phyloP scores from a whole-genome alignment of 2,113 vertebrate genomes.

The Rhagologus leucostigma region DNA sequence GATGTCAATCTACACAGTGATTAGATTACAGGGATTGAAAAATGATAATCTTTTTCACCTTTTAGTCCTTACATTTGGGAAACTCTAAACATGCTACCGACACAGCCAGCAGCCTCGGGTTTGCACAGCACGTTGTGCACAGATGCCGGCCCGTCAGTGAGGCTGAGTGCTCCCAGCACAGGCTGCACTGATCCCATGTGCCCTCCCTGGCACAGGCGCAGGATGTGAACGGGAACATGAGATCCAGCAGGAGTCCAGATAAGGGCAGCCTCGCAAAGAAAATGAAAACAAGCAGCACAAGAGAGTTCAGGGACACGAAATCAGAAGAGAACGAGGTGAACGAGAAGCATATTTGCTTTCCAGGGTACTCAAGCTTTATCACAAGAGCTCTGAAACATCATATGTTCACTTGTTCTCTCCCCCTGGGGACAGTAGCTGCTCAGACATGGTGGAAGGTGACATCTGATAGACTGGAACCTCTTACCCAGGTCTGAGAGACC shows the following conservation, averaged over 20 bases:
- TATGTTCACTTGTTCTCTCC: not conserved
- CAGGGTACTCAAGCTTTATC: not conserved
- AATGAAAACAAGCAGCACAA: not conserved
- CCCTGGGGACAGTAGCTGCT: not conserved
- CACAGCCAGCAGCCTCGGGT: not conserved
- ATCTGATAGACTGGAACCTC: not conserved
- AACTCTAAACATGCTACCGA: not conserved
- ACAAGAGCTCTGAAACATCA: not conserved
- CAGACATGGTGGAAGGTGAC: not conserved
- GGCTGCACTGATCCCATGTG: fast-evolving
- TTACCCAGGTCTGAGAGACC: not conserved
- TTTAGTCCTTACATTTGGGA: not conserved
- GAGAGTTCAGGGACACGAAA: not conserved
- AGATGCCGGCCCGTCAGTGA: fast-evolving
- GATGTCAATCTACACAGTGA: not conserved
- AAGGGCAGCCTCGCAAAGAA: not conserved
- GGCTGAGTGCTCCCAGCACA: not conserved
- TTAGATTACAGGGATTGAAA: not conserved
- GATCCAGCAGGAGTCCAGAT: not conserved
- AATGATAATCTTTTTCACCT: not conserved
- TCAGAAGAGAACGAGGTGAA: not conserved
- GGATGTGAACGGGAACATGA: not conserved
- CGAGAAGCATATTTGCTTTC: not conserved
- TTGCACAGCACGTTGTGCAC: not conserved
- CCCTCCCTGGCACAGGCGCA: not conserved